Evolutionary conservation across 2,113 vertebrate genomes (phyloP).

Genomic region (Trogon melanurus): DNA sequence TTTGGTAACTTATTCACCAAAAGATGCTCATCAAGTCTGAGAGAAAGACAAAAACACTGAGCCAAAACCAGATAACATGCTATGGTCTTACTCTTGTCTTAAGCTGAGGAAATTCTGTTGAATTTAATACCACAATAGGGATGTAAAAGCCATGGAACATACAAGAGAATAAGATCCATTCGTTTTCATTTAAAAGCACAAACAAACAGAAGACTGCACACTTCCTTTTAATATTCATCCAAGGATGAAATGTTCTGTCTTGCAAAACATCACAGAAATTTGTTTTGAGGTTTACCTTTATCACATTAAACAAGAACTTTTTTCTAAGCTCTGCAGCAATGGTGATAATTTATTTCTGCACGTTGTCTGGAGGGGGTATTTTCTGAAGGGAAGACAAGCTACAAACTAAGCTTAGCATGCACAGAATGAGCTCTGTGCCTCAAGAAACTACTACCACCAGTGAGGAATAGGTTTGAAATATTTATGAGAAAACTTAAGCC

Average conservation of each 20-base stretch:
- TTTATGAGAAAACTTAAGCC: constrained; percentile 35
- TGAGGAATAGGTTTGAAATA: constrained; percentile 24
- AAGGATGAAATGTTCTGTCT: neutral
- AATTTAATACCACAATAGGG: neutral
- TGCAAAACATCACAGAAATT: neutral
- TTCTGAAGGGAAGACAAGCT: neutral
- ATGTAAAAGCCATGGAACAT: neutral
- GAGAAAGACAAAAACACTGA: neutral
- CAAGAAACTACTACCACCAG: neutral
- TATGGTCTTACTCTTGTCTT: neutral
- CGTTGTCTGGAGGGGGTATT: neutral
- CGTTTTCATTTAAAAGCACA: neutral
- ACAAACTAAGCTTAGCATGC: neutral
- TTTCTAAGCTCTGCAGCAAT: neutral
- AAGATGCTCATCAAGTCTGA: neutral
- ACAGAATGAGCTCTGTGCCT: constrained; percentile 3
- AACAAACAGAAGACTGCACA: neutral
- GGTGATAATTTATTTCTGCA: constrained; percentile 9
- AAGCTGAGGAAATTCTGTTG: neutral
- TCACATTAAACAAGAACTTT: neutral
- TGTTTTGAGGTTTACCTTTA: constrained; percentile 5
- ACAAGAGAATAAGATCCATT: neutral
- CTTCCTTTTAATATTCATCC: neutral
- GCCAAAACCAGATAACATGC: neutral
- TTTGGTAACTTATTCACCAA: neutral